Conservation (phyloP, 2,797 vertebrate genomes). For the Eremophila alpestris region DNA sequence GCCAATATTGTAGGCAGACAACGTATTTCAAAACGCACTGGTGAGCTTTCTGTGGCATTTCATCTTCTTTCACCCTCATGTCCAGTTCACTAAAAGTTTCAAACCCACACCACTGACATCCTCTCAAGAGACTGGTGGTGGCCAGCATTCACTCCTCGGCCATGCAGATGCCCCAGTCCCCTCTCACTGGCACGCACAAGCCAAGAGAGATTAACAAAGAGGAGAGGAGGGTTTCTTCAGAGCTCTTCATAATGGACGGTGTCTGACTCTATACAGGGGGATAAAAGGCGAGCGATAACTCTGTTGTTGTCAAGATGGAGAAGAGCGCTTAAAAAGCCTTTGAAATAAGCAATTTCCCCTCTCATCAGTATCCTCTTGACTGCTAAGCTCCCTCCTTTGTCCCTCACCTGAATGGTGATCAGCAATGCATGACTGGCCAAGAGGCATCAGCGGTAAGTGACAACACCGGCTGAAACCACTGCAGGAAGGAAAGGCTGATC, state of each 20-base stretch:
- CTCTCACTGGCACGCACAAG: not conserved
- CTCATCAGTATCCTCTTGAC: conserved; percentile 53
- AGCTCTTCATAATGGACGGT: not conserved
- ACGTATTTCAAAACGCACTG: not conserved
- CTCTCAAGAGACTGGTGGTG: not conserved
- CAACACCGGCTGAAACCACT: conserved; percentile 7
- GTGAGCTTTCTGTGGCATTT: not conserved
- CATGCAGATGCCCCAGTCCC: not conserved
- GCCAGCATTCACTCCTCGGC: not conserved
- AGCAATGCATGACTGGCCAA: conserved; percentile 63
- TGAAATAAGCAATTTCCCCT: conserved; percentile 68
- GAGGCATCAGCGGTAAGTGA: conserved; percentile 41
- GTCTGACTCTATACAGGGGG: not conserved
- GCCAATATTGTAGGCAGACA: not conserved
- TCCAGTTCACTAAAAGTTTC: not conserved
- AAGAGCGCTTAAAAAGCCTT: conserved; percentile 44
- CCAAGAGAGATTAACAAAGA: not conserved
- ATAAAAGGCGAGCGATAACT: conserved; percentile 46
- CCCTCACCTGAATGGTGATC: conserved; percentile 66
- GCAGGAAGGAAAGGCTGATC: not conserved
- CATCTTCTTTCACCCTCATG: not conserved
- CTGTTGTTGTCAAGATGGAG: conserved; percentile 57
- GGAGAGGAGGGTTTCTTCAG: not conserved
- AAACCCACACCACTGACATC: rapidly evolving
- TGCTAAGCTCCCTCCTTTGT: conserved; percentile 61